Evolutionary conservation across 2,113 vertebrate species (phyloP), one percentile per base, ranked within the genome.

Genomic region (Budorcas taxicolor): DNA sequence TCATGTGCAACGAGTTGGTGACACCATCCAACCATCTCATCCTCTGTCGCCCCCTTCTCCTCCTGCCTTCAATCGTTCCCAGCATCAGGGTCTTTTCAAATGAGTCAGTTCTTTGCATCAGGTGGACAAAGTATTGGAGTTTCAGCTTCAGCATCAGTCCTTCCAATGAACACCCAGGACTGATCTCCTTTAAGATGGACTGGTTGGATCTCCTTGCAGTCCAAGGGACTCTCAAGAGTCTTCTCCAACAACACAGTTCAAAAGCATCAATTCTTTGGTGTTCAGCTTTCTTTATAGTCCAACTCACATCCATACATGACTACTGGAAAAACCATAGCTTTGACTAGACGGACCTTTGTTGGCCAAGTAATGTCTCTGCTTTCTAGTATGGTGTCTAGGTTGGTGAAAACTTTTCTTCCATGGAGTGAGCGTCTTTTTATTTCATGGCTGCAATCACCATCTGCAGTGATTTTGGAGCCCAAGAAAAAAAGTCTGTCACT

Each of bases 391-490:
- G 7, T 64, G 33, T n/a, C 33, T 64, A 64, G 62, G 16, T n/a
- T n/a, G 16, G 62, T 64, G 15, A 19, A 17, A 64, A 64, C 16
- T 64, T 64, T 64, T 64, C 31, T 64, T 19, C 62, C 62, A 64
- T 0, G 16, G 31, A 64, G 7, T 4, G 16, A n/a, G 33, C 1
- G 3, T 64, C 62, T n/a, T n/a, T n/a, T 67, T 67, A 9, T 19
- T 64, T 67, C 62, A n/a, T 67, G 62, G 33, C 62, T 67, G 33
- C 62, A n/a, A 9, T 67, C 62, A n/a, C 16, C 33, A 67, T 67
- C 33, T 67, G 16, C 62, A n/a, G 33, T n/a, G 16, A 67, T n/a
- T 67, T 19, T 67, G 62, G 33, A n/a, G 33, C 62, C 62, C 15
- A 17, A 8, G 3, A n/a, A 67, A 67, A 64, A n/a, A 64, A 33